Conservation (phyloP, 2,797 vertebrate species). For the Crocidura indochinensis region DNA sequence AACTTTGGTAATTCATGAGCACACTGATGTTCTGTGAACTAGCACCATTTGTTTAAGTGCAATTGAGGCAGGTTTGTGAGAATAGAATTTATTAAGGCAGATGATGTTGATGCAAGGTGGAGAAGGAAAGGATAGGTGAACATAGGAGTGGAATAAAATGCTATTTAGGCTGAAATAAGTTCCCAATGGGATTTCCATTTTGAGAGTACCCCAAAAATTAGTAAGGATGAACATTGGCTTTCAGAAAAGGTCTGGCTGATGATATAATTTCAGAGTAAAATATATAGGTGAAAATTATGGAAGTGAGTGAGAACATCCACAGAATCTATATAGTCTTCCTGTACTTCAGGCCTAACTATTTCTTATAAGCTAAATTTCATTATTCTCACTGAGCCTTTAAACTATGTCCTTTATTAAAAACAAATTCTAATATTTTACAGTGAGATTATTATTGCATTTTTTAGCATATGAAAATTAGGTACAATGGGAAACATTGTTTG, state of each 20-base stretch:
- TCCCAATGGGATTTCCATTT: neutral
- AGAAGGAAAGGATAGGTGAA: neutral
- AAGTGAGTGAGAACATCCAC: neutral
- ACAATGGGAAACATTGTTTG: neutral
- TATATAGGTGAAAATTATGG: neutral
- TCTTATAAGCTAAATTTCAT: neutral
- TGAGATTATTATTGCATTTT: neutral
- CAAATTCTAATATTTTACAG: constrained; percentile 12
- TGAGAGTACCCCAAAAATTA: neutral
- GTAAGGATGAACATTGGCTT: neutral
- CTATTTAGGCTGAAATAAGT: neutral
- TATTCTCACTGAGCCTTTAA: neutral
- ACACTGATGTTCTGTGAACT: too few species aligned
- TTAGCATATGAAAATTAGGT: neutral
- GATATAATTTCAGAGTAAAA: neutral
- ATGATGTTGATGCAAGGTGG: neutral
- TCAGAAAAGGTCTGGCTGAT: neutral
- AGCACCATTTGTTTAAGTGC: too few species aligned
- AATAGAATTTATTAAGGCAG: too few species aligned
- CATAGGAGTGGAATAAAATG: neutral
- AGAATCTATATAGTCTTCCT: neutral
- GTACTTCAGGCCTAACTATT: neutral
- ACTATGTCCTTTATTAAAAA: constrained; percentile 22
- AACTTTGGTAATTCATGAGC: neutral
- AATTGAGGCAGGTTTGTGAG: too few species aligned